These are phyloP conservation scores for Ectemnius lituratus DNA, from an alignment of 2,888 invertebrate genomes.

Conservation along the genomic window DNA sequence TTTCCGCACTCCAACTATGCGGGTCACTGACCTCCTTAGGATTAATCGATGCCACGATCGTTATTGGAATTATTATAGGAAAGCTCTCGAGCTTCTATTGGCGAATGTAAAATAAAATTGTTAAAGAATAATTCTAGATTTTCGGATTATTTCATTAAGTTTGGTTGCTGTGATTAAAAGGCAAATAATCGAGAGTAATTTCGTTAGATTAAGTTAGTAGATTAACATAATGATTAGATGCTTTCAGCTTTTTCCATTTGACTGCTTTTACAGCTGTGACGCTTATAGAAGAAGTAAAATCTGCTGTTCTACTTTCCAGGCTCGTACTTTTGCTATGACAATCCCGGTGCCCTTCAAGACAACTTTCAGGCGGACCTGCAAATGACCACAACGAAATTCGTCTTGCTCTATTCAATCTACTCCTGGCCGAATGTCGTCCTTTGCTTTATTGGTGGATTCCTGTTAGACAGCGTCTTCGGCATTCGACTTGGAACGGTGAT, in stretches of 20 bases:
- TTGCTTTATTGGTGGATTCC: constrained; percentile 97
- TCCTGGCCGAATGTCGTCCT: constrained; percentile 98
- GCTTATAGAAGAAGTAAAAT: too few relatives aligned
- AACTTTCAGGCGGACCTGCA: constrained; percentile 89
- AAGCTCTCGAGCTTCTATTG: too few relatives aligned
- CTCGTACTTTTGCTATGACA: constrained; percentile 98
- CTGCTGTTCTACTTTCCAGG: constrained; percentile 81
- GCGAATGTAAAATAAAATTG: too few relatives aligned
- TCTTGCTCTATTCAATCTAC: constrained; percentile 94
- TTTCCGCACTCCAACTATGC: background rate
- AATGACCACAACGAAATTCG: constrained; percentile 90
- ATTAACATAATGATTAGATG: too few relatives aligned
- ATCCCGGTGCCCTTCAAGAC: constrained; percentile 95
- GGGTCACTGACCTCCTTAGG: constrained; percentile 14
- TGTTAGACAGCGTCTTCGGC: constrained; percentile 97
- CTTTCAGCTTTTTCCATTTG: too few relatives aligned
- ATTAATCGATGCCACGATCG: background rate
- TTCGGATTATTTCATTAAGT: too few relatives aligned
- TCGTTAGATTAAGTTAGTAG: too few relatives aligned
- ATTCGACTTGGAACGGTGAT: constrained; percentile 94
- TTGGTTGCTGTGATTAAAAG: too few relatives aligned
- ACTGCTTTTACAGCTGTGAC: too few relatives aligned
- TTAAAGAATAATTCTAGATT: too few relatives aligned
- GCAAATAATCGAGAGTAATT: too few relatives aligned
- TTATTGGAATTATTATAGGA: too few relatives aligned